Percentiles rank a stretch among this genome's conserved stretches.
Evolutionary conservation across 92 coral and sea anemone species (phyloP).

Genomic region (Virgularia gustaviana): DNA sequence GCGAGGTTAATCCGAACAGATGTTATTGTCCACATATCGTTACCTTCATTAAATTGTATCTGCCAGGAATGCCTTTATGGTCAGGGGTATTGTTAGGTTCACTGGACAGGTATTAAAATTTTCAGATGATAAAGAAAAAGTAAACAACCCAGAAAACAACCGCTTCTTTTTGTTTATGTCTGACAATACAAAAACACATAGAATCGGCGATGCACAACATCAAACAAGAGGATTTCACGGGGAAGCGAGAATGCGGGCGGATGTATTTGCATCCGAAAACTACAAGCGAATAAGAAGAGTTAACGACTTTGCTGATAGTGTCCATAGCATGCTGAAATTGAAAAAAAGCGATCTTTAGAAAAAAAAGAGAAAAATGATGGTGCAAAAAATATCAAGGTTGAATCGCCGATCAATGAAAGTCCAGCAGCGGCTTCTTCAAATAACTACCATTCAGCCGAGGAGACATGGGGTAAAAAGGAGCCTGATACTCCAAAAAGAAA

Average conservation of each 20-base stretch:
- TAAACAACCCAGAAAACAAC: no score
- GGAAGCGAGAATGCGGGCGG: not conserved
- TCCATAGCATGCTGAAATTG: no score
- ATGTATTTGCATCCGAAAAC: slow-evolving; percentile 9
- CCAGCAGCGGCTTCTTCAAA: no score
- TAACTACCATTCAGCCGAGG: no score
- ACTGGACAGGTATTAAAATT: not conserved
- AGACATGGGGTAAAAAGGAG: slow-evolving; percentile 14
- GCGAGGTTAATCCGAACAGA: not conserved
- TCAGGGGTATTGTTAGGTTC: slow-evolving; percentile 9
- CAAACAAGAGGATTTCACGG: slow-evolving; percentile 8
- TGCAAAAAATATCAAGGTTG: not conserved
- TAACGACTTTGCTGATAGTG: not conserved
- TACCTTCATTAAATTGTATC: not conserved
- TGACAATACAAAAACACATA: no score
- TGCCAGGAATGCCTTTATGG: slow-evolving; percentile 3
- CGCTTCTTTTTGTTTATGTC: no score
- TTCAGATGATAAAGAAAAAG: not conserved
- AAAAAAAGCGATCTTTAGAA: not conserved
- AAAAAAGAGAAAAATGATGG: not conserved
- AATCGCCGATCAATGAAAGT: not conserved
- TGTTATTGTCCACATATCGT: slow-evolving; percentile 1
- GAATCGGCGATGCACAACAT: slow-evolving; percentile 1
- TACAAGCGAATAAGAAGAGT: slow-evolving; percentile 1
- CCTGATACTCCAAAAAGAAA: not conserved